phyloP scores from a whole-genome alignment of 2,113 vertebrate species.

The Tenebrosternarchus preto region DNA sequence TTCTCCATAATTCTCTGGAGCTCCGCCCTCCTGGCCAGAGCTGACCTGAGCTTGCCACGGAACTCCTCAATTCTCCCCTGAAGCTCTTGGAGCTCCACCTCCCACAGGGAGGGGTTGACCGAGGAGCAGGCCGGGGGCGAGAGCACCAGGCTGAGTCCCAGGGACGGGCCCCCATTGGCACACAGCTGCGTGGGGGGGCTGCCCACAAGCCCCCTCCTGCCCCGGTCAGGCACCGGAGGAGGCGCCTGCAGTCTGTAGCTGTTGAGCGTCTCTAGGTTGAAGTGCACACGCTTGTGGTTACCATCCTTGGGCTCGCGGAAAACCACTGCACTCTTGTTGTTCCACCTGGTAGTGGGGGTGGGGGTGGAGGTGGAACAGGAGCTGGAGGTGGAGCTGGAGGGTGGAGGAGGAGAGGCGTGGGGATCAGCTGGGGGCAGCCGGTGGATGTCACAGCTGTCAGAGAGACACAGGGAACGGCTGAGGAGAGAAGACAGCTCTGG shows the following conservation, averaged over 20 bases:
- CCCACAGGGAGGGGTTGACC: slow-evolving; percentile 63
- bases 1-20: slow-evolving; percentile 78
- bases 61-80: slow-evolving; percentile 79
- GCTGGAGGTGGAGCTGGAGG: slow-evolving; percentile 62
- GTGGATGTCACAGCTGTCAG: slow-evolving; percentile 77
- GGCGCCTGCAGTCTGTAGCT: slow-evolving; percentile 65
- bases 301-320: slow-evolving; percentile 64
- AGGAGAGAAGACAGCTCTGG: slow-evolving; percentile 21
- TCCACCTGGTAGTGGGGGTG: slow-evolving; percentile 50
- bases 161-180: slow-evolving; percentile 24
- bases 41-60: slow-evolving; percentile 75
- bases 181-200: slow-evolving; percentile 20
- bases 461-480: slow-evolving; percentile 75
- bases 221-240: slow-evolving; percentile 55
- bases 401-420: neutral
- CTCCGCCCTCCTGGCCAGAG: slow-evolving; percentile 79
- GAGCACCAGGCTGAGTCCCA: slow-evolving; percentile 65
- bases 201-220: slow-evolving; percentile 69
- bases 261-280: slow-evolving; percentile 78
- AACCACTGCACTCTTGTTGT: neutral
- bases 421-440: slow-evolving; percentile 57
- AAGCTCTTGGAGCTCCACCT: slow-evolving; percentile 81
- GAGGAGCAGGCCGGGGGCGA: slow-evolving; percentile 58
- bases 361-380: slow-evolving; percentile 52
- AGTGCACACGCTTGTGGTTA: slow-evolving; percentile 72